These are phyloP conservation scores for Chelon labrosus DNA, from an alignment of 2,797 vertebrate species.

Conservation along the genomic window DNA sequence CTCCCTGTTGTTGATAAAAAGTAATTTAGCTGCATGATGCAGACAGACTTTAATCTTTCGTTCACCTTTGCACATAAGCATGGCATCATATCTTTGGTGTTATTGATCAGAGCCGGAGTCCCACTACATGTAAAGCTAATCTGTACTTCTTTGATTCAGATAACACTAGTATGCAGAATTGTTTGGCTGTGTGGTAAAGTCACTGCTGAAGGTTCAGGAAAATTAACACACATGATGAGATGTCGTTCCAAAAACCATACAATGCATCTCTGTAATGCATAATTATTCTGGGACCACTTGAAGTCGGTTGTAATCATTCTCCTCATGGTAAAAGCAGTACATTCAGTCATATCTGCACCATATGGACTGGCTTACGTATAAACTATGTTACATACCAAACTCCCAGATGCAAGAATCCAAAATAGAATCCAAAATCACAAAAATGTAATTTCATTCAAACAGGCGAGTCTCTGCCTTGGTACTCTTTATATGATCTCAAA, in stretches of 20 bases:
- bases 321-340: not conserved
- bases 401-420: not conserved
- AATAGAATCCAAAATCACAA: not conserved
- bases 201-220: not conserved
- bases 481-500: not conserved
- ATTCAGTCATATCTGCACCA: not conserved
- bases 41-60: conserved; percentile 37
- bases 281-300: conserved; percentile 13
- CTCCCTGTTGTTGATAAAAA: conserved; percentile 36
- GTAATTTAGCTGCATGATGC: conserved; percentile 33
- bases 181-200: conserved; percentile 20
- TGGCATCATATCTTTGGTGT: conserved; percentile 54
- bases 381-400: not conserved
- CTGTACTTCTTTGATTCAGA: not conserved
- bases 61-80: conserved; percentile 68
- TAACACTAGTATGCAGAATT: conserved; percentile 3
- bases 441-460: not conserved
- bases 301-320: not conserved
- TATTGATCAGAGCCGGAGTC: conserved; percentile 64
- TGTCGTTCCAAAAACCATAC: not conserved
- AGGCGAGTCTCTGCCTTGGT: not conserved
- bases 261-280: not conserved
- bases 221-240: not conserved
- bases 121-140: conserved; percentile 33
- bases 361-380: not conserved